Percentiles rank a stretch among this genome's conserved stretches.
These are phyloP conservation scores for Hoplostethus mediterraneus DNA, from an alignment of 2,797 vertebrate species.

Conservation along the genomic window DNA sequence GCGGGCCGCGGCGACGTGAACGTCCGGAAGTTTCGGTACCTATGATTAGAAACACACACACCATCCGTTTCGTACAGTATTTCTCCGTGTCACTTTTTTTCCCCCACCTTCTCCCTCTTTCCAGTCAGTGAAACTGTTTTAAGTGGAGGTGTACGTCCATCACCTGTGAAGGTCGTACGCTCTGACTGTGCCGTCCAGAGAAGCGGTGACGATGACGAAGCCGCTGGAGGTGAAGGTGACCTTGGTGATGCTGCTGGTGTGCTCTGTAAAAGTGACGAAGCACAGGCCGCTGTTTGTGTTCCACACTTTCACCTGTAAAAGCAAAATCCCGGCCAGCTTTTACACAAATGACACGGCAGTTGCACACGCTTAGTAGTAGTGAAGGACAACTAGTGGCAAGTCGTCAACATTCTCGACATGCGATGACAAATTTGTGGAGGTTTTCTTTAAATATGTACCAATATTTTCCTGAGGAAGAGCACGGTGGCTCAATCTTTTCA, in stretches of 20 bases:
- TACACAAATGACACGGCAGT: too few relatives aligned
- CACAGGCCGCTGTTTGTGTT: slow-evolving; percentile 94
- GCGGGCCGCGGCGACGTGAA: slow-evolving; percentile 93
- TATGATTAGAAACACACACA: slow-evolving; percentile 57
- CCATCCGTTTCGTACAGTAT: too few relatives aligned
- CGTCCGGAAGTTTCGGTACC: slow-evolving; percentile 98
- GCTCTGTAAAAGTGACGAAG: slow-evolving; percentile 96
- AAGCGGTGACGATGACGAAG: slow-evolving; percentile 93
- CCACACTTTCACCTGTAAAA: slow-evolving; percentile 95
- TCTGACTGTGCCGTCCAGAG: slow-evolving; percentile 94
- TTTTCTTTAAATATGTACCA: too few relatives aligned
- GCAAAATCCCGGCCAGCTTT: background rate
- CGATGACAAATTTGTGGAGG: too few relatives aligned
- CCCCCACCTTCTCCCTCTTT: background rate
- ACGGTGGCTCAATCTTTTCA: too few relatives aligned
- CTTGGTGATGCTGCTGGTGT: slow-evolving; percentile 90
- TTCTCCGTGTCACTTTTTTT: background rate
- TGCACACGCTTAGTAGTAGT: too few relatives aligned
- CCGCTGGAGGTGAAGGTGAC: slow-evolving; percentile 92
- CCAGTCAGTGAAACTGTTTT: background rate
- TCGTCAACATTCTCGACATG: too few relatives aligned
- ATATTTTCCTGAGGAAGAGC: too few relatives aligned
- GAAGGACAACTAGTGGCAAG: too few relatives aligned
- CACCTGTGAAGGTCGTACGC: slow-evolving; percentile 97
- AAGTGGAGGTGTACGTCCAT: background rate